phyloP scores from a whole-genome alignment of 2,113 vertebrate species.

The Sinocyclocheilus rhinocerous region DNA sequence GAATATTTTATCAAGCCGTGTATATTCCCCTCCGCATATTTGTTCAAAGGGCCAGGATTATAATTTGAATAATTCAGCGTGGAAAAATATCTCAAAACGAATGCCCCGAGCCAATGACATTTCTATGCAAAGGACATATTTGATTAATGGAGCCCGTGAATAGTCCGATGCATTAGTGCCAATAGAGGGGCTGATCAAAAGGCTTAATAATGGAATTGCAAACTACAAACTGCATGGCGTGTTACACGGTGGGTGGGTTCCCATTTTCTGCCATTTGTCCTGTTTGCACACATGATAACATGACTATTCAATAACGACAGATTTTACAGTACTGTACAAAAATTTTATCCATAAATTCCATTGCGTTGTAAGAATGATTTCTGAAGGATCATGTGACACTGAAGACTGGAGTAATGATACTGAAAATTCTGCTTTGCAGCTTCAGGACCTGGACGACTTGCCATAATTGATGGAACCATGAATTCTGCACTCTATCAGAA shows the following conservation, averaged over 20 bases:
- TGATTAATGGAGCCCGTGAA: constrained; percentile 52
- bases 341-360: background rate
- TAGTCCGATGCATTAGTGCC: constrained; percentile 37
- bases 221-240: constrained; percentile 31
- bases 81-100: constrained; percentile 50
- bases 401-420: background rate
- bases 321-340: background rate
- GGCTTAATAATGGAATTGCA: constrained; percentile 4
- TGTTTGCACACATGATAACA: background rate
- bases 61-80: constrained; percentile 54
- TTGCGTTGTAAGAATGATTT: background rate
- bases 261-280: background rate
- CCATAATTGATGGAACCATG: too few relatives aligned
- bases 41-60: constrained; percentile 50
- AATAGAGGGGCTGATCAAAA: constrained; percentile 16
- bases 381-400: background rate
- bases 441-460: too few relatives aligned
- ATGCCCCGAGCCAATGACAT: constrained; percentile 49
- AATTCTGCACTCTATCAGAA: too few relatives aligned
- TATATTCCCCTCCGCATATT: constrained; percentile 41
- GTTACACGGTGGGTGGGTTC: constrained; percentile 20
- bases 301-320: background rate
- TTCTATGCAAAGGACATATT: constrained; percentile 43
- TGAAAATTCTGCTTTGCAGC: background rate
- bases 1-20: constrained; percentile 44